Percentiles rank a stretch among this genome's conserved stretches.
phyloP scores from a whole-genome alignment of 2,888 invertebrate species.

The Rutpela maculata region DNA sequence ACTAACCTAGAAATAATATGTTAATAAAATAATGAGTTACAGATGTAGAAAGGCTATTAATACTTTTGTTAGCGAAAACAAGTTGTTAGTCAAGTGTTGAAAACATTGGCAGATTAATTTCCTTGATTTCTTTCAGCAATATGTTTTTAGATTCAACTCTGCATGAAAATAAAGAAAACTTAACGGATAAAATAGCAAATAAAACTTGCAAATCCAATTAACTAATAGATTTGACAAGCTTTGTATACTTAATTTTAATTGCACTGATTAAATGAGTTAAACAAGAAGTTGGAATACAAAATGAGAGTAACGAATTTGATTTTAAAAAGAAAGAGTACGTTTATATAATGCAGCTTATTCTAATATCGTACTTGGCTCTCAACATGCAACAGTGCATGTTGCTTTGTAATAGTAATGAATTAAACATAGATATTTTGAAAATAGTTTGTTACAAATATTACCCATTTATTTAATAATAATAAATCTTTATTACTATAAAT shows the following conservation, averaged over 20 bases:
- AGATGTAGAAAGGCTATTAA: neutral
- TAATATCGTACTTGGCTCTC: neutral
- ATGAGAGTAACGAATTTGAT: neutral
- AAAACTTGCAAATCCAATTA: neutral
- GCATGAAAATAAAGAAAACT: neutral
- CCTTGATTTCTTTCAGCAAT: neutral
- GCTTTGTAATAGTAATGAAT: neutral
- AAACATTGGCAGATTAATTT: neutral
- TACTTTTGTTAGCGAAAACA: conserved; percentile 3
- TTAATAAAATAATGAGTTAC: conserved; percentile 2
- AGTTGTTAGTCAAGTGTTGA: conserved; percentile 1
- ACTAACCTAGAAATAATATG: neutral
- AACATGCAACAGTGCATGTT: neutral
- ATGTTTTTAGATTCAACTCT: neutral
- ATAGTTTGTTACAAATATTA: too few species aligned
- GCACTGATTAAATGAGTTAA: neutral
- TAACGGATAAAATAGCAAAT: neutral
- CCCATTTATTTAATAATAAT: too few species aligned
- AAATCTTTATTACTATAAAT: too few species aligned
- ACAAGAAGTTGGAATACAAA: neutral
- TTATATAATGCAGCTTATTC: neutral
- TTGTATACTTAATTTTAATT: neutral
- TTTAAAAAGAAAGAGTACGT: neutral
- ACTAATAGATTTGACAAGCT: neutral
- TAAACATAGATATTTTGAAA: too few species aligned